These are phyloP conservation scores for Halocaridina rubra DNA, from an alignment of 2,888 invertebrate genomes.

Conservation along the genomic window DNA sequence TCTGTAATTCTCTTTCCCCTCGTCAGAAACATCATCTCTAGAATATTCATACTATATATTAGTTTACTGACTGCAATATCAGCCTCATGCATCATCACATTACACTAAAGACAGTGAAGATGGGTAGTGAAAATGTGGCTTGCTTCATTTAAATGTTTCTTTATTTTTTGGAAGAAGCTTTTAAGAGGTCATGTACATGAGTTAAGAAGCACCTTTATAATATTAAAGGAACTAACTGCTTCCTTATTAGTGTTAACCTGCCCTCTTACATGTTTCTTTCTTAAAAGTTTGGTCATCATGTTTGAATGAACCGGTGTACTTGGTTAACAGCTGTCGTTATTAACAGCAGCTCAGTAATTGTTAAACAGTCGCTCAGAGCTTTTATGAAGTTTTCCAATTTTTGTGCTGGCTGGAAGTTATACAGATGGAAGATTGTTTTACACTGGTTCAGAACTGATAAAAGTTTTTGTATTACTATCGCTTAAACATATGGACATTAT, in stretches of 20 bases:
- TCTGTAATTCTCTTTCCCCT: not conserved
- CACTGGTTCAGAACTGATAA: constrained; percentile 46
- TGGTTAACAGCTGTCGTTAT: constrained; percentile 36
- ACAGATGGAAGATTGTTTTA: constrained; percentile 49
- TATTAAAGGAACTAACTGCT: constrained; percentile 43
- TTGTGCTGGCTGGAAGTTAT: constrained; percentile 40
- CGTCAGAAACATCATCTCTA: too few relatives aligned
- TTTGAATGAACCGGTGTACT: constrained; percentile 18
- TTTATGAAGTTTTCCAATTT: not conserved
- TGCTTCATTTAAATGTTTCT: constrained; percentile 48
- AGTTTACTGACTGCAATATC: not conserved
- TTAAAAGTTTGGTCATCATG: constrained; percentile 41
- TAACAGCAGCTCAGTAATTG: constrained; percentile 21
- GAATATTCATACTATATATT: too few relatives aligned
- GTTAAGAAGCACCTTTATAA: constrained; percentile 58
- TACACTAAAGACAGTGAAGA: not conserved
- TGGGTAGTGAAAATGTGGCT: too few relatives aligned
- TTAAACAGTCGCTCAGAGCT: constrained; percentile 18
- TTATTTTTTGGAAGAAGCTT: constrained; percentile 58
- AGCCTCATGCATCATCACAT: not conserved
- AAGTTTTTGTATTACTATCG: constrained; percentile 48
- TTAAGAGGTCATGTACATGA: constrained; percentile 55
- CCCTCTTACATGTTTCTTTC: constrained; percentile 26
- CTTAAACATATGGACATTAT: constrained; percentile 57
- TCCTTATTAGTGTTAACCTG: constrained; percentile 31